These are phyloP conservation scores for Bruchidius siliquastri DNA, from an alignment of 2,888 invertebrate species.

Conservation along the genomic window DNA sequence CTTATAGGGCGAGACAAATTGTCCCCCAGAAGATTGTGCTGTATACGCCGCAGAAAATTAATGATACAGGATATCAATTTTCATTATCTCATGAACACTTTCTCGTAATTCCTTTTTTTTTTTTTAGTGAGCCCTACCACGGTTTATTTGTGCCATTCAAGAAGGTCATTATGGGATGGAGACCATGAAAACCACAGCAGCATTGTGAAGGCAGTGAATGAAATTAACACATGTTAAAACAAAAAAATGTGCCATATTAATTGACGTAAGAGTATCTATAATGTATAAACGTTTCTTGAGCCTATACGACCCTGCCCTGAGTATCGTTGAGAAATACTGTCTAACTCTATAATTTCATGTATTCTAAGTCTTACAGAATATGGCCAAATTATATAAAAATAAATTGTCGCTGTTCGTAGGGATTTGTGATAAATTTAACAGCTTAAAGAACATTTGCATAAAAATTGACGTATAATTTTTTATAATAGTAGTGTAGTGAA, in stretches of 20 bases:
- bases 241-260: background rate
- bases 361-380: background rate
- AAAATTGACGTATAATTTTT: too few species aligned
- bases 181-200: constrained; percentile 32
- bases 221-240: background rate
- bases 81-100: too few species aligned
- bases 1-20: too few species aligned
- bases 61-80: too few species aligned
- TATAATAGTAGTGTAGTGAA: too few species aligned
- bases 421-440: too few species aligned
- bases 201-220: background rate
- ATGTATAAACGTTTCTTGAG: background rate
- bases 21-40: too few species aligned
- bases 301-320: background rate
- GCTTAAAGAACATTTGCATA: too few species aligned
- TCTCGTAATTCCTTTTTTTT: too few species aligned
- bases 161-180: constrained; percentile 78
- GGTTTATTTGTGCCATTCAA: constrained; percentile 73
- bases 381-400: background rate
- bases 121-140: constrained; percentile 58
- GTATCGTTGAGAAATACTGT: background rate
- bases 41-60: too few species aligned
- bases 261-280: background rate
- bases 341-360: background rate
- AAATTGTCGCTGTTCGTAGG: too few species aligned